Conservation (phyloP, 2,888 invertebrate genomes). For the Xestia sexstrigata region DNA sequence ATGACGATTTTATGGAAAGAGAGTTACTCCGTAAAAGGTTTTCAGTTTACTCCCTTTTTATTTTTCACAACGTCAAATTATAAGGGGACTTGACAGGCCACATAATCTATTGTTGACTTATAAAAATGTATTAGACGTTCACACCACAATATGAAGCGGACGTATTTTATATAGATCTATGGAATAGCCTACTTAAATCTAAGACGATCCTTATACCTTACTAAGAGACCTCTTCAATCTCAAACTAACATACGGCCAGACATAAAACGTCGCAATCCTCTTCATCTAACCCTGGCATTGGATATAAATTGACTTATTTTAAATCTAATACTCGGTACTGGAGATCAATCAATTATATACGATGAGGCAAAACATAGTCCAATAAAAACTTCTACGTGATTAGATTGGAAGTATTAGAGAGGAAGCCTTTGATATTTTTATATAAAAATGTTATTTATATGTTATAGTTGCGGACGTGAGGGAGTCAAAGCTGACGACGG, state of each 20-base stretch:
- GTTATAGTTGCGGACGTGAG: slow-evolving; percentile 65
- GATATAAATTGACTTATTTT: slow-evolving; percentile 67
- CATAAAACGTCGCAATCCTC: slow-evolving; percentile 54
- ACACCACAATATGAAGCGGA: slow-evolving; percentile 54
- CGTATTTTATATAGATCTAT: slow-evolving; percentile 59
- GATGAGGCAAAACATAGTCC: slow-evolving; percentile 54
- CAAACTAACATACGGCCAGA: slow-evolving; percentile 56
- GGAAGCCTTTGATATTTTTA: slow-evolving; percentile 58
- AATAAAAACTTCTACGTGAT: slow-evolving; percentile 64
- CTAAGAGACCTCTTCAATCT: slow-evolving; percentile 55
- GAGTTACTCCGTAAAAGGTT: slow-evolving; percentile 19
- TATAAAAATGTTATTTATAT: slow-evolving; percentile 67
- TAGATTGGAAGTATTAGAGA: slow-evolving; percentile 55
- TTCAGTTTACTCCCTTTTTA: not conserved
- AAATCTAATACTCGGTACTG: slow-evolving; percentile 52
- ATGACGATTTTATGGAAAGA: not conserved
- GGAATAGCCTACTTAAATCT: slow-evolving; percentile 57
- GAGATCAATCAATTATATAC: slow-evolving; percentile 65
- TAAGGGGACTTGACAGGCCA: slow-evolving; percentile 11
- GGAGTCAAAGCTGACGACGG: slow-evolving; percentile 68
- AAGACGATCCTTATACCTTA: slow-evolving; percentile 58
- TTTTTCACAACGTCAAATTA: slow-evolving; percentile 27
- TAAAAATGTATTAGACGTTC: slow-evolving; percentile 59
- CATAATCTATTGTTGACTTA: slow-evolving; percentile 52
- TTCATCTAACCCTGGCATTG: slow-evolving; percentile 56